Conservation (phyloP, 2,797 vertebrate genomes). For the Nannoperca obscura region DNA sequence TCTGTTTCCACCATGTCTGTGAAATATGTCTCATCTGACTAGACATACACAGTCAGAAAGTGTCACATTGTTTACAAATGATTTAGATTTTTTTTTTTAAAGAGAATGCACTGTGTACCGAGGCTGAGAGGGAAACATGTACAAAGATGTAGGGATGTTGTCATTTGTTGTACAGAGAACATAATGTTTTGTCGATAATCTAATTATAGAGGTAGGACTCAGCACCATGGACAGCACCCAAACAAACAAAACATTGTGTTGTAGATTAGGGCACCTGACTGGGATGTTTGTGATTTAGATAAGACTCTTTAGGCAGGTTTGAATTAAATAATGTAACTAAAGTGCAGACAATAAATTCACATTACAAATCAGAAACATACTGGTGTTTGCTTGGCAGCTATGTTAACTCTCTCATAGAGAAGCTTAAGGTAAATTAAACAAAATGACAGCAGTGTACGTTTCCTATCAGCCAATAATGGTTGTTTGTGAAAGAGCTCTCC, state of each 20-base stretch:
- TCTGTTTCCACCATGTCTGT: constrained; percentile 23
- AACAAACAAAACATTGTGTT: constrained; percentile 49
- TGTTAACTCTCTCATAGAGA: constrained; percentile 5
- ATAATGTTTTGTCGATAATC: constrained; percentile 16
- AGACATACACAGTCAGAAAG: neutral
- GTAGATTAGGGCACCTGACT: neutral
- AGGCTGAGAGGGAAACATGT: neutral
- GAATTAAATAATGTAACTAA: constrained; percentile 27
- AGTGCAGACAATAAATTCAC: constrained; percentile 23
- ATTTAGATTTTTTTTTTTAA: neutral
- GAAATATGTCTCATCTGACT: constrained; percentile 35
- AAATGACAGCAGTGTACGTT: neutral
- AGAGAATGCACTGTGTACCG: constrained; percentile 2
- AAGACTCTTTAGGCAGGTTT: neutral
- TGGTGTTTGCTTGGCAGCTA: constrained; percentile 5
- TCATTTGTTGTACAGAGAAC: constrained; percentile 11
- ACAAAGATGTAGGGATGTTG: neutral
- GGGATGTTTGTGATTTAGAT: neutral
- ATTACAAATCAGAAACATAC: neutral
- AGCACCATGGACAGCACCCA: constrained; percentile 77
- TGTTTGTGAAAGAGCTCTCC: constrained; percentile 1
- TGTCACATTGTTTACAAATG: constrained; percentile 53
- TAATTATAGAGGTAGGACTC: constrained; percentile 26
- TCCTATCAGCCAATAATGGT: constrained; percentile 11
- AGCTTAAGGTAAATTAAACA: neutral